Evolutionary conservation across 2,888 invertebrate genomes (phyloP), one percentile per base, ranked within the genome.

Genomic region (Dasypolia templi): DNA sequence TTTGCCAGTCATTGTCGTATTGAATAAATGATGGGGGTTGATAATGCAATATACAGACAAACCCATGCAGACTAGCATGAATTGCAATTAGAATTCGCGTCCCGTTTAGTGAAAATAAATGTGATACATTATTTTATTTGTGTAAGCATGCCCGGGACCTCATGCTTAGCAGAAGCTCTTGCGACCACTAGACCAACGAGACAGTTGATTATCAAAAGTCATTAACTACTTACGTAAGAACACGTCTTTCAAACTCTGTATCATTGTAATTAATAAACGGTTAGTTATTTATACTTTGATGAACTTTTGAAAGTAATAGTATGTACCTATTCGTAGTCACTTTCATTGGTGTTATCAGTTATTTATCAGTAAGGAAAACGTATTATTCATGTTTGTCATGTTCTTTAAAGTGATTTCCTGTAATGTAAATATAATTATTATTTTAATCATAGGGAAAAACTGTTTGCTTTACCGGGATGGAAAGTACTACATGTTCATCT

Each of bases 221-320:
- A 42, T 63, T 42, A 62, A 46, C 29, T 62, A 14, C 5, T 55
- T 11, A 64, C 2, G 55, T 56, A 44, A 56, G 14, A 35, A 42
- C 58, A 73, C 22, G 35, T 51, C 39, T 73, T 63, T 73, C 59
- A 35, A 51, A 42, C 73, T 44, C 32, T 5, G 3, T 44, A 44
- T 64, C 58, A 29, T 29, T n/a, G 64, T 75, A 59, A 64, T 75
- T 35, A 73, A 73, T 51, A 44, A 74, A 9, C 63, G 35, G 51
- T 64, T 29, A 58, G 19, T 63, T 63, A 65, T 44, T 59, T 65
- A 75, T 74, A 72, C n/a, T 42, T 3, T 11, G 39, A 19, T 56
- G n/a, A 64, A 51, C 42, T 58, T n/a, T n/a, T 9, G 17, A 26
- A 26, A 44, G 29, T 32, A 46, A 32, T 32, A 22, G 19, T 29